Evolutionary conservation across 2,797 vertebrate species (phyloP).

Genomic region (Bryconaethiops microstoma): DNA sequence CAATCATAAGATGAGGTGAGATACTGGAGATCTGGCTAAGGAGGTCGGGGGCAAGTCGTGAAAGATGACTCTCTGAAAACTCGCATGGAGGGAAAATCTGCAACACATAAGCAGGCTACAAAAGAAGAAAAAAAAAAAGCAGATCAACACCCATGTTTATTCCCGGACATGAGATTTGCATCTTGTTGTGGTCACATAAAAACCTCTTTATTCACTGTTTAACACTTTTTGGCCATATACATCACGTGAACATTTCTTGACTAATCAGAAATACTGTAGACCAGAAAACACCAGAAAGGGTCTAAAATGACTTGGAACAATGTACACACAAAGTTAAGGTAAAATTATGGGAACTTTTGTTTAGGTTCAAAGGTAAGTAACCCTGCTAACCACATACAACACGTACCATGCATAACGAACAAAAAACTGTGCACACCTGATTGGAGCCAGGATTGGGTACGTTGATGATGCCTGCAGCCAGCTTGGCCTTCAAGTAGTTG

Average conservation of each 20-base stretch:
- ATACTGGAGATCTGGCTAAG: constrained; percentile 98
- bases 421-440: constrained; percentile 79
- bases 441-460: constrained; percentile 98
- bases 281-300: too few relatives aligned
- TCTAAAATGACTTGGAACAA: too few relatives aligned
- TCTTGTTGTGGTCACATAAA: too few relatives aligned
- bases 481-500: constrained; percentile 95
- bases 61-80: constrained; percentile 96
- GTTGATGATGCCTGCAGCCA: constrained; percentile 98
- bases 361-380: neutral
- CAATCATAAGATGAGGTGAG: constrained; percentile 99
- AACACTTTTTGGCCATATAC: too few relatives aligned
- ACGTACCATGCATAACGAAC: neutral
- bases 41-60: constrained; percentile 94
- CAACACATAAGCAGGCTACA: constrained; percentile 94
- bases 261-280: too few relatives aligned
- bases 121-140: neutral
- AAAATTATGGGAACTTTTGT: too few relatives aligned
- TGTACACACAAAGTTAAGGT: too few relatives aligned
- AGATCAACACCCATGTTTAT: neutral
- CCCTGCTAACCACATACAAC: neutral
- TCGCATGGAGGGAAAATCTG: constrained; percentile 99
- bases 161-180: too few relatives aligned
- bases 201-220: too few relatives aligned
- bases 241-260: too few relatives aligned